phyloP scores from a whole-genome alignment of 2,888 invertebrate species.

The Thymelicus sylvestris region DNA sequence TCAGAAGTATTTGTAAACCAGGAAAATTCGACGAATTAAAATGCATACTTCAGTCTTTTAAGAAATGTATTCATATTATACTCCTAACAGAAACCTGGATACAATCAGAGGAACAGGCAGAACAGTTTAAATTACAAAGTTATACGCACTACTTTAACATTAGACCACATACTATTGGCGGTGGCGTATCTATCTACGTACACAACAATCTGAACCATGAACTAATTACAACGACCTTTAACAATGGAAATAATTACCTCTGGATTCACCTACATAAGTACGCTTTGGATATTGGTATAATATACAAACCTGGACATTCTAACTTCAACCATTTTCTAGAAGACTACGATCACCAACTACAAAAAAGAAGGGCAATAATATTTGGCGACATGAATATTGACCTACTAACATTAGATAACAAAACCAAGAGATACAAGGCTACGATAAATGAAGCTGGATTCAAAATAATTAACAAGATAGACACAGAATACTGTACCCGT shows the following conservation, averaged over 20 bases:
- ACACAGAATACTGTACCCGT: slow-evolving; percentile 20
- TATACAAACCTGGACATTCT: slow-evolving; percentile 40
- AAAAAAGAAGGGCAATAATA: slow-evolving; percentile 38
- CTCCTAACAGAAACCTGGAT: not conserved
- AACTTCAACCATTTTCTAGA: slow-evolving; percentile 39
- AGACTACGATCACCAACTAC: slow-evolving; percentile 38
- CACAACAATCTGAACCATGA: not conserved
- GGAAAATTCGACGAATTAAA: slow-evolving; percentile 44
- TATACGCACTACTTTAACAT: not conserved
- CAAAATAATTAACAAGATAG: slow-evolving; percentile 23
- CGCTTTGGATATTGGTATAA: not conserved
- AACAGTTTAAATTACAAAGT: not conserved
- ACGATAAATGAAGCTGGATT: slow-evolving; percentile 24
- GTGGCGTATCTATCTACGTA: not conserved
- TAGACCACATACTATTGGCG: not conserved
- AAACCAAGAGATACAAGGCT: slow-evolving; percentile 21
- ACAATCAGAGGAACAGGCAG: not conserved
- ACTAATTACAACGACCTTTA: not conserved
- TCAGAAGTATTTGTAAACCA: slow-evolving; percentile 42
- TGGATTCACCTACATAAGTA: not conserved
- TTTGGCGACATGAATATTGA: slow-evolving; percentile 45
- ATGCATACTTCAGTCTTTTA: slow-evolving; percentile 40
- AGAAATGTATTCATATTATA: slow-evolving; percentile 28
- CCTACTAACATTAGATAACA: slow-evolving; percentile 36
- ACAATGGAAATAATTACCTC: not conserved